Evolutionary conservation across 2,888 invertebrate species (phyloP).

Genomic region (Epinotia nisella): DNA sequence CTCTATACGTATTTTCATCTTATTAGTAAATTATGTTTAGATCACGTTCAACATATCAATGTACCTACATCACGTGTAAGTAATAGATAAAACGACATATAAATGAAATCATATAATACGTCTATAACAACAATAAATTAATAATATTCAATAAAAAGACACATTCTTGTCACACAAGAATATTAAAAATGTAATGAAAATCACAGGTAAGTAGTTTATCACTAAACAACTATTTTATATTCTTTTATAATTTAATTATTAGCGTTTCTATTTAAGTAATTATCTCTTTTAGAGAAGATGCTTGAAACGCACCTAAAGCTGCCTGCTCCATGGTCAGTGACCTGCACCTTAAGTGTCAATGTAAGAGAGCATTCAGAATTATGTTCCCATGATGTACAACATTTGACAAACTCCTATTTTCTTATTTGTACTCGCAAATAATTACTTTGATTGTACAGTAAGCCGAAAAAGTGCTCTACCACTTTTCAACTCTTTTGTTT

Average conservation of each 20-base stretch:
- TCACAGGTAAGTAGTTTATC: slow-evolving; percentile 79
- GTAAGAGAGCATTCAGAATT: not conserved
- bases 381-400: not conserved
- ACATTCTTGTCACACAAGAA: slow-evolving; percentile 80
- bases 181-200: slow-evolving; percentile 68
- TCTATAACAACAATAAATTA: slow-evolving; percentile 50
- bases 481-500: no score
- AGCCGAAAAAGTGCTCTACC: no score
- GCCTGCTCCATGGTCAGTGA: slow-evolving; percentile 3
- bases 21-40: slow-evolving; percentile 7
- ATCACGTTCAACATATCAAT: slow-evolving; percentile 20
- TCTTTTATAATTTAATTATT: slow-evolving; percentile 47
- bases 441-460: not conserved
- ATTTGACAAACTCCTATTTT: not conserved
- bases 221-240: slow-evolving; percentile 64
- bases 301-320: slow-evolving; percentile 12
- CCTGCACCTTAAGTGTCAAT: not conserved
- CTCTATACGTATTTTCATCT: not conserved
- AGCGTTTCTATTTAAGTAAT: slow-evolving; percentile 45
- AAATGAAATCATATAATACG: slow-evolving; percentile 20
- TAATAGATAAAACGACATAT: slow-evolving; percentile 15
- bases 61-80: slow-evolving; percentile 2
- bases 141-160: slow-evolving; percentile 59
- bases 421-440: not conserved
- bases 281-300: slow-evolving; percentile 42